Base-by-base conservation (phyloP, 2,113 vertebrate species). In the Arizona elegans region DNA sequence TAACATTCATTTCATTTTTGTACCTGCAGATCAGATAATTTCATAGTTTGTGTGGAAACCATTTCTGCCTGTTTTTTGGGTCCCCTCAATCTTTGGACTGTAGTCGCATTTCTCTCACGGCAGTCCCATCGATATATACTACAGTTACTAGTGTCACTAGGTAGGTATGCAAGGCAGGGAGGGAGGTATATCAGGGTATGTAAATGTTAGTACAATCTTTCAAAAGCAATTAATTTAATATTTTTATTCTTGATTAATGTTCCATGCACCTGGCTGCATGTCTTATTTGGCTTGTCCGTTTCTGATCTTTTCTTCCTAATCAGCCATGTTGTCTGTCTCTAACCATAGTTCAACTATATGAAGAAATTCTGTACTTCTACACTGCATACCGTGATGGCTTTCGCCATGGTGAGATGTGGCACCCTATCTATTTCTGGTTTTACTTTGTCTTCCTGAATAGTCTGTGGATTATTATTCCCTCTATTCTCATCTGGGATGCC, bases 391-490 rank as follows among this genome's bases (percentile, higher is more conserved):
- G 96, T 52, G 98, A 99, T 0, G 98, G 98, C 19, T 98, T 98
- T 89, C 86, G 96, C 65, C 98, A 99, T 95, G 98, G 98, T 9
- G 97, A 98, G 89, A 88, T 97, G 75, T 98, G 98, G 88, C 98
- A 99, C 93, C 99, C 98, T 0, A 11, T 98, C 81, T 98, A 99
- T 95, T 99, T 99, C 97, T 99, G 98, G 98, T 99, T 99, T 96
- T 99, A 99, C 96, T 99, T 99, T 94, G 96, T 99, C 81, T 98
- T 98, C 96, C 94, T 99, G 98, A 99, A 99, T 3, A 0, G 21
- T 1, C 88, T 99, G 87, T 99, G 99, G 99, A 92, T 99, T 9
- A 29, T 98, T 62, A 96, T 99, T 12, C 99, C 99, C 0, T 94
- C 97, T 53, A 2, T 91, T 24, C 98, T 99, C 0, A 96, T 98